Percentiles rank a stretch among this genome's conserved stretches.
These are phyloP conservation scores for Pantherophis alleghaniensis DNA, from an alignment of 2,797 vertebrate species.

Conservation along the genomic window DNA sequence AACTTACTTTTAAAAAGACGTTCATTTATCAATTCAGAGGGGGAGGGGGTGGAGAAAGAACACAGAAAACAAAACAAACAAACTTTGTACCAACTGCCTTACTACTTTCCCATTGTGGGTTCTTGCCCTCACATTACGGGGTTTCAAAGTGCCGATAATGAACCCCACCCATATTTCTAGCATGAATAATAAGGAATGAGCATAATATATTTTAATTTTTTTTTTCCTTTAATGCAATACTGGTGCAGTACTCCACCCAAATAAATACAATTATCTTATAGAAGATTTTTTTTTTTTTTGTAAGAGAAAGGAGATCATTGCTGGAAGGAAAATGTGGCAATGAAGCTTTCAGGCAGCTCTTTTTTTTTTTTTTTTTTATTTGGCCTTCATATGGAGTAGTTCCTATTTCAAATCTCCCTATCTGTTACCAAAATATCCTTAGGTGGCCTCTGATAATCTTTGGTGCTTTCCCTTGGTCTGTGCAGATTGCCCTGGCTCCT, in stretches of 20 bases:
- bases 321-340: background rate
- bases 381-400: background rate
- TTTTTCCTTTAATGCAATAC: slow-evolving; percentile 71
- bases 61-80: background rate
- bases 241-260: slow-evolving; percentile 50
- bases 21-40: slow-evolving; percentile 31
- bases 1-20: background rate
- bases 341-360: background rate
- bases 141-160: slow-evolving; percentile 46
- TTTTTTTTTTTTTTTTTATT: no score
- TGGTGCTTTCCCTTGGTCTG: background rate
- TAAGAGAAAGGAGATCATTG: background rate
- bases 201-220: slow-evolving; percentile 73
- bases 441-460: background rate
- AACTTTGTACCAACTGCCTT: slow-evolving; percentile 16
- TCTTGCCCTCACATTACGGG: slow-evolving; percentile 54
- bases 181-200: slow-evolving; percentile 74
- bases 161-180: slow-evolving; percentile 58
- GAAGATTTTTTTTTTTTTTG: background rate
- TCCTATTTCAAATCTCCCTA: background rate
- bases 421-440: background rate
- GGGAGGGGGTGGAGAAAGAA: background rate
- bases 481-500: background rate
- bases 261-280: slow-evolving; percentile 41
- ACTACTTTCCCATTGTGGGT: slow-evolving; percentile 46